phyloP scores from a whole-genome alignment of 2,797 vertebrate species.

The Gallinago nigripennis region DNA sequence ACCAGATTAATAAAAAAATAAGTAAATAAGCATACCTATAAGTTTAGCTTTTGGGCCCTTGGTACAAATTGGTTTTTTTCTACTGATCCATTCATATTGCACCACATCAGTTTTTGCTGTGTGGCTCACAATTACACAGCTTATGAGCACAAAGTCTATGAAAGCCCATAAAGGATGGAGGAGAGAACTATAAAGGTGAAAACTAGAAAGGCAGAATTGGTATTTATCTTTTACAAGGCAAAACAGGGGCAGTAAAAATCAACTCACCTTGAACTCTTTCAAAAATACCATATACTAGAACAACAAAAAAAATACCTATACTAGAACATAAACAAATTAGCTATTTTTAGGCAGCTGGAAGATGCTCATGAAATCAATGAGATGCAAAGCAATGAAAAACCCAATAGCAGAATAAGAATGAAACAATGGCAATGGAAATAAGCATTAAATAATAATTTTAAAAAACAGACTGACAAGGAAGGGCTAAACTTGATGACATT shows the following conservation, averaged over 20 bases:
- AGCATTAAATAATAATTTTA: neutral
- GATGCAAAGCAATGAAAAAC: neutral
- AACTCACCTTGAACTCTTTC: slow-evolving; percentile 1
- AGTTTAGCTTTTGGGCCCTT: neutral
- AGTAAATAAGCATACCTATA: neutral
- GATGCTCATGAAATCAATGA: neutral
- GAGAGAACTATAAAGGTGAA: neutral
- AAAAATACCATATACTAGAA: neutral
- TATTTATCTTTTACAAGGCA: slow-evolving; percentile 9
- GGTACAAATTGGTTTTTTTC: neutral
- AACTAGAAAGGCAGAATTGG: neutral
- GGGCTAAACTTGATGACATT: neutral
- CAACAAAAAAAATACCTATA: neutral
- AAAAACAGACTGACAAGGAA: neutral
- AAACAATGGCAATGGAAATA: neutral
- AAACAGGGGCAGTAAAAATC: neutral
- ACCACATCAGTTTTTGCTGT: neutral
- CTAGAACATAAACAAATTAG: neutral
- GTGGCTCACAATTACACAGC: neutral
- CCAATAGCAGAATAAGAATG: neutral
- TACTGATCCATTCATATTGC: neutral
- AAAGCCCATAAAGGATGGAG: neutral
- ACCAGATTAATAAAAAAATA: neutral
- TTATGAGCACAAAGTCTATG: neutral
- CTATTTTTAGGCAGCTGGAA: neutral